phyloP scores from a whole-genome alignment of 2,113 vertebrate genomes.

The Actenoides lindsayi region DNA sequence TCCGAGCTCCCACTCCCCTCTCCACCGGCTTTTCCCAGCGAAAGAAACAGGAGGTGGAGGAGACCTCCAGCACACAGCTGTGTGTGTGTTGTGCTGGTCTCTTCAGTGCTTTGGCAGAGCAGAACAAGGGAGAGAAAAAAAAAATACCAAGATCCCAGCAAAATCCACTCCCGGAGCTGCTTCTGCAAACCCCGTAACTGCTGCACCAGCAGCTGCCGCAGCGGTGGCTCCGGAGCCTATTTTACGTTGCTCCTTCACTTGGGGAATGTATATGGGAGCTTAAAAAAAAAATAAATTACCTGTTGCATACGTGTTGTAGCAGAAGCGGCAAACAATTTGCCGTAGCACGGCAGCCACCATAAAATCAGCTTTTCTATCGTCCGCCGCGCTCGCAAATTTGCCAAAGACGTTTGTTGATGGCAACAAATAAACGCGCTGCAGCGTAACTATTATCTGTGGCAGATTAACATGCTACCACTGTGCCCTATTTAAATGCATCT shows the following conservation, averaged over 20 bases:
- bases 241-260: background rate
- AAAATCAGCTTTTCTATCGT: slow-evolving; percentile 50
- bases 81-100: background rate
- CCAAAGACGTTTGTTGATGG: slow-evolving; percentile 29
- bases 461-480: slow-evolving; percentile 63
- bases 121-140: background rate
- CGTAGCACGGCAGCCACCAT: slow-evolving; percentile 1
- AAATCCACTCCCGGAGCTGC: background rate
- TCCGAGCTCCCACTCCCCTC: background rate
- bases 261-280: background rate
- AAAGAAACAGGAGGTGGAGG: background rate
- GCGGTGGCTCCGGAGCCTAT: background rate
- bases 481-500: slow-evolving; percentile 58
- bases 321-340: slow-evolving; percentile 36
- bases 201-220: background rate
- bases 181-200: background rate
- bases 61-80: background rate
- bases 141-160: background rate
- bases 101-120: background rate
- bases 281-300: background rate
- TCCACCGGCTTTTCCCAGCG: background rate
- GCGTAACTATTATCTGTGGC: slow-evolving; percentile 66
- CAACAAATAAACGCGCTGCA: slow-evolving; percentile 62
- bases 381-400: slow-evolving; percentile 39
- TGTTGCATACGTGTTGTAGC: slow-evolving; percentile 31